These are phyloP conservation scores for Esox lucius DNA, from an alignment of 2,797 vertebrate species.

Conservation along the genomic window DNA sequence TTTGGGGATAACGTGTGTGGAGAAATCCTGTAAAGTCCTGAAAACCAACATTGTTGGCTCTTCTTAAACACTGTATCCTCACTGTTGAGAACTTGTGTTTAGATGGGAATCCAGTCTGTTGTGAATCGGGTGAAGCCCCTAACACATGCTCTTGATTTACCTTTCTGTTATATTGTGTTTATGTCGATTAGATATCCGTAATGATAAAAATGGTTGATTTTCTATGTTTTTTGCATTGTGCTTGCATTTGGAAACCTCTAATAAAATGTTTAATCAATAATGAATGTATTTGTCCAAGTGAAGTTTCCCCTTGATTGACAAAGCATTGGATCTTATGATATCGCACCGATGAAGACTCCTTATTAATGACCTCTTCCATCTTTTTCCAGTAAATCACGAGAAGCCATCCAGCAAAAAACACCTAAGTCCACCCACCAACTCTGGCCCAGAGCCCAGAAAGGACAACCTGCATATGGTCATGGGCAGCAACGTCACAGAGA, in stretches of 20 bases:
- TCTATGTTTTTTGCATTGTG: background rate
- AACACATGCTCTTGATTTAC: background rate
- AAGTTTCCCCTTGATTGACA: background rate
- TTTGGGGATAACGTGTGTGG: slow-evolving; percentile 45
- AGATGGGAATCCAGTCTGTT: background rate
- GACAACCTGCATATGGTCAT: slow-evolving; percentile 52
- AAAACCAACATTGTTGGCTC: slow-evolving; percentile 54
- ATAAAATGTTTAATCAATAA: background rate
- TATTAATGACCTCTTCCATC: background rate
- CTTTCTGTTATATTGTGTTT: background rate
- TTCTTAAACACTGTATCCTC: slow-evolving; percentile 28
- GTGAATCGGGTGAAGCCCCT: background rate
- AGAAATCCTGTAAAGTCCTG: slow-evolving; percentile 49
- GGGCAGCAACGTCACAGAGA: slow-evolving; percentile 57
- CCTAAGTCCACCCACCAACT: slow-evolving; percentile 54
- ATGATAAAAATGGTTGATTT: background rate
- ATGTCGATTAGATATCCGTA: background rate
- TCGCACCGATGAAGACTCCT: background rate
- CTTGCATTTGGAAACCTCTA: background rate
- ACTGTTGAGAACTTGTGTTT: slow-evolving; percentile 34
- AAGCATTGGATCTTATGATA: no score
- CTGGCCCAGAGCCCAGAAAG: slow-evolving; percentile 67
- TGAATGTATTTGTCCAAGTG: background rate
- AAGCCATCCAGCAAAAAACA: slow-evolving; percentile 69
- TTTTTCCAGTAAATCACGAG: slow-evolving; percentile 56